Evolutionary conservation across 2,113 vertebrate genomes (phyloP).

Genomic region (Helogale parvula): DNA sequence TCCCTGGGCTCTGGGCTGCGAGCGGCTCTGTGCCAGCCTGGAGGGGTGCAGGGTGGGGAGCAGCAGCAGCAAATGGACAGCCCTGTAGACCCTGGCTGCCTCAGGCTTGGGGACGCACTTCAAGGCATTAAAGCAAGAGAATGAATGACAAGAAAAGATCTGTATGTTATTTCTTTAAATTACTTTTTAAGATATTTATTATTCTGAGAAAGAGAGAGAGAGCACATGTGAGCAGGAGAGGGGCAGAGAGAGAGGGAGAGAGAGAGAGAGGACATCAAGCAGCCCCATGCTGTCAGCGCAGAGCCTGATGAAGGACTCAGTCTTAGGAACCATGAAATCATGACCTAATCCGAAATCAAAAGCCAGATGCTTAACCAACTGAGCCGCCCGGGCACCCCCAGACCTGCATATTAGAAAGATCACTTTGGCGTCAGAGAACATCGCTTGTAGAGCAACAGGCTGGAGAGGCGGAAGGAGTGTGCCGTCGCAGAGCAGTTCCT

Average conservation of each 20-base stretch:
- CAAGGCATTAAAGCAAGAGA: background rate
- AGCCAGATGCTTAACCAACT: too few species aligned
- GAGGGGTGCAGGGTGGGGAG: fast-evolving
- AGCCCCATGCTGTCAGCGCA: too few species aligned
- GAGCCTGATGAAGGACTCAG: too few species aligned
- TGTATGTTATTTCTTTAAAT: background rate
- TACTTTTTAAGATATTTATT: too few species aligned
- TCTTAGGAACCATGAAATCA: too few species aligned
- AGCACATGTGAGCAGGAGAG: too few species aligned
- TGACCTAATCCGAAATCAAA: too few species aligned
- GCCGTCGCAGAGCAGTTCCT: background rate
- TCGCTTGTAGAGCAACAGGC: background rate
- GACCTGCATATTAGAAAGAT: background rate
- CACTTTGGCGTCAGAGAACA: background rate
- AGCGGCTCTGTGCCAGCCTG: too few species aligned
- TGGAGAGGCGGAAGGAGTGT: background rate
- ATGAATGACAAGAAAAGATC: background rate
- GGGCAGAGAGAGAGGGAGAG: too few species aligned
- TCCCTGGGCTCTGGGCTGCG: background rate
- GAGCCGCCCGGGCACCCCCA: too few species aligned
- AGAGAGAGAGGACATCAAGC: too few species aligned
- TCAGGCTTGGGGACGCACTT: background rate
- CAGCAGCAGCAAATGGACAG: background rate
- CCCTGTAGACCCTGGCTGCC: background rate
- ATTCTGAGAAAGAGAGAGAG: too few species aligned